These are phyloP conservation scores for Poeciliopsis retropinna DNA, from an alignment of 2,113 vertebrate genomes.

Conservation along the genomic window DNA sequence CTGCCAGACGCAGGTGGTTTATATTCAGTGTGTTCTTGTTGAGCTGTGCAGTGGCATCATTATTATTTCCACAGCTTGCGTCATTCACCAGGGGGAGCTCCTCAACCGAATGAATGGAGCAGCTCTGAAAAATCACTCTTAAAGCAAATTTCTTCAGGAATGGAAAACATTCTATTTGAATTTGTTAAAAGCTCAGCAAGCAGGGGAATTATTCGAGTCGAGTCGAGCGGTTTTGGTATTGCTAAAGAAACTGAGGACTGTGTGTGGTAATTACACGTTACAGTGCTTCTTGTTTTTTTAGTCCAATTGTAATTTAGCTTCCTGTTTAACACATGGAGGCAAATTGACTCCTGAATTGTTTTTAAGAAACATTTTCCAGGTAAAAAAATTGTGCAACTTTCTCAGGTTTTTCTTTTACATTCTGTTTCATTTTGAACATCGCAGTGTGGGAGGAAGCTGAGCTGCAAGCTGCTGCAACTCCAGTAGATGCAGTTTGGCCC, in stretches of 20 bases:
- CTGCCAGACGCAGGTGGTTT: not conserved
- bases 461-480: not conserved
- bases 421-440: too few species aligned
- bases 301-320: not conserved
- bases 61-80: not conserved
- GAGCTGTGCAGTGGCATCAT: not conserved
- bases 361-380: too few species aligned
- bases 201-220: not conserved
- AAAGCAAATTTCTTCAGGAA: not conserved
- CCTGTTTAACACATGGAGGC: too few species aligned
- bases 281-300: too few species aligned
- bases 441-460: too few species aligned
- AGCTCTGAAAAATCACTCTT: not conserved
- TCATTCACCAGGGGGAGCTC: not conserved
- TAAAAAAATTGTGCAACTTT: too few species aligned
- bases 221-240: not conserved
- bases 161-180: not conserved
- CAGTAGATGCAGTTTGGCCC: not conserved
- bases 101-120: not conserved
- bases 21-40: not conserved
- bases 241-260: too few species aligned
- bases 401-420: not conserved
- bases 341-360: too few species aligned
- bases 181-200: not conserved
- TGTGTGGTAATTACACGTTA: not conserved